phyloP scores from a whole-genome alignment of 1,140 invertebrate genomes.

The Diprion similis region DNA sequence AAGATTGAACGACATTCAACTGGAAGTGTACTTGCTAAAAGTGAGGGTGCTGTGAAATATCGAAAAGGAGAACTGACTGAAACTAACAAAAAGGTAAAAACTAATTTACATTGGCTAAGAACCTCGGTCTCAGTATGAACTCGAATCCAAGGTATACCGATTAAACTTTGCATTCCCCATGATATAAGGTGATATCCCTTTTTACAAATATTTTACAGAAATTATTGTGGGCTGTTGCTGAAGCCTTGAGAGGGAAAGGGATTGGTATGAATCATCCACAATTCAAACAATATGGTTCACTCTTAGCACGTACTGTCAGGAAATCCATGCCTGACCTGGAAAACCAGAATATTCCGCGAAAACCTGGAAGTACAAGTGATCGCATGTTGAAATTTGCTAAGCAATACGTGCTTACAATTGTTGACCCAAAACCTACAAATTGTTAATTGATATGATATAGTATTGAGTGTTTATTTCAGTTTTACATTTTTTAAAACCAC shows the following conservation, averaged over 20 bases:
- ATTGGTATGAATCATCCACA: constrained; percentile 68
- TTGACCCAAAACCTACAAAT: constrained; percentile 47
- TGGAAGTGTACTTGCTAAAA: constrained; percentile 35
- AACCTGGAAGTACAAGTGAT: constrained; percentile 63
- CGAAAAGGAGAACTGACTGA: constrained; percentile 64
- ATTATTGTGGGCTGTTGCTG: constrained; percentile 73
- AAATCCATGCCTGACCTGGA: constrained; percentile 61
- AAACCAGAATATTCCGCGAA: constrained; percentile 51
- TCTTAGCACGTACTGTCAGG: constrained; percentile 64
- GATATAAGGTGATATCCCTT: constrained; percentile 16
- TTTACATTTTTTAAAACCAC: no score
- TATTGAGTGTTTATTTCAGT: neutral
- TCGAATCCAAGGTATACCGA: neutral
- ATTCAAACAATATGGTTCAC: constrained; percentile 69
- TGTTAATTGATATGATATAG: neutral
- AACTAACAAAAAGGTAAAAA: constrained; percentile 68
- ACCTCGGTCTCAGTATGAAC: constrained; percentile 9
- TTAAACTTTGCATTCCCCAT: neutral
- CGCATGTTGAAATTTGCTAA: constrained; percentile 68
- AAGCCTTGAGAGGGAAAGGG: constrained; percentile 69
- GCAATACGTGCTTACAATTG: constrained; percentile 67
- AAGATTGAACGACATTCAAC: constrained; percentile 38
- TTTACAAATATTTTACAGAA: constrained; percentile 62
- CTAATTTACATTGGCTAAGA: constrained; percentile 13
- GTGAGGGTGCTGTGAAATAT: constrained; percentile 23